Evolutionary conservation across 1,140 invertebrate genomes (phyloP), one percentile per base, ranked within the genome.

Genomic region (Forficula auricularia): DNA sequence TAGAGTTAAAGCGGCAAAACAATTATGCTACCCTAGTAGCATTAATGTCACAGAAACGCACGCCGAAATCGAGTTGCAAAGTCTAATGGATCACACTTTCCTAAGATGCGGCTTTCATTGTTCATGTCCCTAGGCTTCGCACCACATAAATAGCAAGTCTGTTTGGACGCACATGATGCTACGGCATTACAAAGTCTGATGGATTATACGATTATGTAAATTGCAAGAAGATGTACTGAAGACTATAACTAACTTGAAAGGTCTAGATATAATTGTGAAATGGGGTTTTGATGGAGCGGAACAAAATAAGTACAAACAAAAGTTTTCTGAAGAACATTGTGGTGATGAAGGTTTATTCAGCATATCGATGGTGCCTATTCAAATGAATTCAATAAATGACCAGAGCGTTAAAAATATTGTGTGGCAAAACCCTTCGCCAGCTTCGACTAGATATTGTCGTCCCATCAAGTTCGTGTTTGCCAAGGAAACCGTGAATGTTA

Each of bases 141-240:
- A 10, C 37, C 35, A 38, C 46, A 47, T 6, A 47, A 45, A 22
- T 38, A 43, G 18, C 46, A 47, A 15, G 36, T 44, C 32, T 47
- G 36, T 1, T 40, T 34, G 22, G 40, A 19, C 15, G 20, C 7
- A 13, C 19, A 37, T 30, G 10, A 7, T 14, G 10, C 13, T 7
- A 43, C 18, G 9, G 12, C 30, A 20, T 43, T 18, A 27, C 19
- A n/a, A n/a, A n/a, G n/a, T n/a, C n/a, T n/a, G n/a, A n/a, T n/a
- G n/a, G n/a, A n/a, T n/a, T n/a, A n/a, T n/a, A n/a, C n/a, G n/a
- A n/a, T n/a, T n/a, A n/a, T n/a, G n/a, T n/a, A n/a, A n/a, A n/a
- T n/a, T n/a, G n/a, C n/a, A n/a, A n/a, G n/a, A n/a, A n/a, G n/a
- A n/a, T n/a, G n/a, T n/a, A n/a, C n/a, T n/a, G n/a, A n/a, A n/a